Evolutionary conservation across 1,140 invertebrate species (phyloP), one percentile per base, ranked within the genome.

Genomic region (Mercenaria mercenaria): DNA sequence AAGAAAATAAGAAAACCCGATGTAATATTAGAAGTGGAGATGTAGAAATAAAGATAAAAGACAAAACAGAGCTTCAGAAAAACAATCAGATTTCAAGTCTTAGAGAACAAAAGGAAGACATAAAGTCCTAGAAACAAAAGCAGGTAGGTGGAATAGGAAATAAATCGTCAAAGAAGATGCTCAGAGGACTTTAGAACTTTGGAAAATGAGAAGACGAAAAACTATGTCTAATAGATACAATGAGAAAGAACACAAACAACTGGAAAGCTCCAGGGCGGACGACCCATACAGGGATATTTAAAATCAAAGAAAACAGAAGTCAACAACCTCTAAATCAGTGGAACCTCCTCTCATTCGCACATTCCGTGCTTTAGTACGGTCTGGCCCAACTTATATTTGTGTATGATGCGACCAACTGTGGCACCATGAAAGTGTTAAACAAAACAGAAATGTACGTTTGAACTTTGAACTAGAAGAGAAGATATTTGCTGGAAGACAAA

Each of bases 381-480:
- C 59, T 4, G 88, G 88, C 23, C 80, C 88, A 47, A 1, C n/a
- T 6, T 89, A 64, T 69, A 26, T 82, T 6, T 91, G 90, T n/a
- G 32, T 59, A 34, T 91, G 47, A 39, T 91, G 90, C 64, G 32
- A 84, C 37, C 90, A 91, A 41, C 47, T 80, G 20, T 91, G 74
- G 82, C 91, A 88, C 72, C 76, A 56, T 8, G 59, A 64, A 29
- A 64, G 26, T 26, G 59, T 64, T 29, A 1, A 8, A 8, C 59
- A 4, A 26, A n/a, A 20, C 11, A 8, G 15, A 23, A 64, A 64
- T 64, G 10, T 64, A n/a, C 1, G 29, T 64, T 4, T 64, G 2
- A 11, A 56, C 6, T 6, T 8, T 47, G 52, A 56, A 56, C 13
- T 56, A 15, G 20, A 56, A 11, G 4, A 84, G 64, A 92, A 77